These are phyloP conservation scores for Cotesia typhae DNA, from an alignment of 1,140 invertebrate species.

Conservation along the genomic window DNA sequence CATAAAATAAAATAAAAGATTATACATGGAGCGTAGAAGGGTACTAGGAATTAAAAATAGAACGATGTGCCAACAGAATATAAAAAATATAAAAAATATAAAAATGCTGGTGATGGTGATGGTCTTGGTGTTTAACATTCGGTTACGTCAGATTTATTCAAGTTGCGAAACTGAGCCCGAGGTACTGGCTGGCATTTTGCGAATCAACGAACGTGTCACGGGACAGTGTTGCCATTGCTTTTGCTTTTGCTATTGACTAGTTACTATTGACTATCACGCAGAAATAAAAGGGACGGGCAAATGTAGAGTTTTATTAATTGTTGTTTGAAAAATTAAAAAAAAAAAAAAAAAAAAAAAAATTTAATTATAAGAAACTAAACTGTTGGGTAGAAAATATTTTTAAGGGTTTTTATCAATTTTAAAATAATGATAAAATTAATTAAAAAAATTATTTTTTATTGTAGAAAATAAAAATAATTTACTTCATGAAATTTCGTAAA, in stretches of 20 bases:
- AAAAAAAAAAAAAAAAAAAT: too few relatives aligned
- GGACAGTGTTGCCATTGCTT: background rate
- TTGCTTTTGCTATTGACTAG: too few relatives aligned
- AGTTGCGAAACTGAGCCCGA: slow-evolving; percentile 22
- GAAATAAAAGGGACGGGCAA: background rate
- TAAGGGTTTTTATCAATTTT: too few relatives aligned
- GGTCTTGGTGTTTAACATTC: background rate
- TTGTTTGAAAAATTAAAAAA: too few relatives aligned
- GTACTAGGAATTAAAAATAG: background rate
- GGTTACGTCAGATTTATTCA: slow-evolving; percentile 19
- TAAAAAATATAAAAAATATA: background rate
- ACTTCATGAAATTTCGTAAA: too few relatives aligned
- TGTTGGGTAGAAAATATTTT: too few relatives aligned
- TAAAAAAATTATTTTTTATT: too few relatives aligned
- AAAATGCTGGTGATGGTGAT: background rate
- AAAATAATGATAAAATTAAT: too few relatives aligned
- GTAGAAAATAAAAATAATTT: too few relatives aligned
- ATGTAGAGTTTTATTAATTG: too few relatives aligned
- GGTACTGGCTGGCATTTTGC: slow-evolving; percentile 6
- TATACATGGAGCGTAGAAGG: too few relatives aligned
- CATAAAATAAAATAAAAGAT: slow-evolving; percentile 1
- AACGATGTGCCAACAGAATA: slow-evolving; percentile 1
- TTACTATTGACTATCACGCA: background rate
- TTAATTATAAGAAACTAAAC: too few relatives aligned
- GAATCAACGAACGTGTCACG: background rate